Conservation (phyloP, 2,888 invertebrate genomes). For the Scotopteryx bipunctaria region DNA sequence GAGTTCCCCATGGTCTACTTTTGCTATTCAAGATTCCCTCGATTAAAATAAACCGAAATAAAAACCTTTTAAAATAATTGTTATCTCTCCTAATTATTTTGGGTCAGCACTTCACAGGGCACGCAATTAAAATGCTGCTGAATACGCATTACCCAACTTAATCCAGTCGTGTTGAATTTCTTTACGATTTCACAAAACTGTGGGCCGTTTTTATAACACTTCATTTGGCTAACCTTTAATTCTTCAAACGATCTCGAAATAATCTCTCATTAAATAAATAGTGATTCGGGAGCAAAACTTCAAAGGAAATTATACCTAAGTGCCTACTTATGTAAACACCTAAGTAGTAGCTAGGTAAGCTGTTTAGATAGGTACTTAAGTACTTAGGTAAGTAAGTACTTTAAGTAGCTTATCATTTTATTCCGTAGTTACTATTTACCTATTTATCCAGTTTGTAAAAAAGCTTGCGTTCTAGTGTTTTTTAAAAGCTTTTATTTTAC, state of each 20-base stretch:
- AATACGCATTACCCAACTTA: constrained; percentile 45
- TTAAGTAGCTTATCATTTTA: no score
- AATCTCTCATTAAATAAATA: not conserved
- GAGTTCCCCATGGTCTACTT: not conserved
- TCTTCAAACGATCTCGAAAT: constrained; percentile 37
- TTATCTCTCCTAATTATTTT: constrained; percentile 42
- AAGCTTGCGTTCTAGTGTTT: no score
- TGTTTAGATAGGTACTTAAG: no score
- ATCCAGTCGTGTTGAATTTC: constrained; percentile 45
- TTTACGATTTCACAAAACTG: constrained; percentile 39
- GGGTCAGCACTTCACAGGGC: constrained; percentile 43
- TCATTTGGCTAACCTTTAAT: constrained; percentile 38
- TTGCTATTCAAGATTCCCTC: constrained; percentile 10
- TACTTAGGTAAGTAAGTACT: no score
- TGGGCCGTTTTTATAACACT: constrained; percentile 45
- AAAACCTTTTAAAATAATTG: constrained; percentile 36
- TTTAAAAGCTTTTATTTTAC: no score
- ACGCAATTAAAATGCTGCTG: constrained; percentile 50
- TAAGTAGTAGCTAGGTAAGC: no score
- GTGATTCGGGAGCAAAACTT: not conserved
- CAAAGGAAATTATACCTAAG: no score
- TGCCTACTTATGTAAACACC: no score
- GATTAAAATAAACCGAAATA: constrained; percentile 30
- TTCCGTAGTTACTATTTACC: no score
- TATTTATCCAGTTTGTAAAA: no score